Conservation (phyloP, 1,140 invertebrate species). For the Frieseomelitta varia region DNA sequence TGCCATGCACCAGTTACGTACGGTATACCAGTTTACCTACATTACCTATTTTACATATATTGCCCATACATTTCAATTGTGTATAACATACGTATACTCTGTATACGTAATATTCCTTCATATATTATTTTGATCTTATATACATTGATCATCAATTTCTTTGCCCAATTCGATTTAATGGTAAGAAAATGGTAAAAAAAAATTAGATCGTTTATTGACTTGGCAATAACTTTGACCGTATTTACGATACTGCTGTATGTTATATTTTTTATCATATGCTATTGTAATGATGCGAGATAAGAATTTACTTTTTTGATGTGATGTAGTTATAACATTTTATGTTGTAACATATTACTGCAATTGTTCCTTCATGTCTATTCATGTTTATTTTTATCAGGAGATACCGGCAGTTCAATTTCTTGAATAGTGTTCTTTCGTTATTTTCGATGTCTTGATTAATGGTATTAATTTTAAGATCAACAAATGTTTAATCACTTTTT, state of each 20-base stretch:
- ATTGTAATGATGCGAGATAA: neutral
- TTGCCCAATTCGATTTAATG: conserved; percentile 8
- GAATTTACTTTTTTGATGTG: neutral
- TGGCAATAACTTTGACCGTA: neutral
- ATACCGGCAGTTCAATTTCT: neutral
- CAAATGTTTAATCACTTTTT: neutral
- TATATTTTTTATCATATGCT: neutral
- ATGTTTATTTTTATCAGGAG: neutral
- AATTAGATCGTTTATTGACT: neutral
- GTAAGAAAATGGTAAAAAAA: conserved; percentile 39
- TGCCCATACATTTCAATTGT: neutral
- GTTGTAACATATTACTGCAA: neutral
- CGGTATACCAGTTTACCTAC: no score
- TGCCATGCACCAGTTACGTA: neutral
- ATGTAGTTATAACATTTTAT: neutral
- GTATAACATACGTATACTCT: neutral
- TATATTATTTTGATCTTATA: neutral
- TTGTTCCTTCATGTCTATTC: neutral
- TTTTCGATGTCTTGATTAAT: neutral
- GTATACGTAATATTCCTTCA: neutral
- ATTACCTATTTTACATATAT: neutral
- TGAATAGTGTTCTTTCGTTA: neutral
- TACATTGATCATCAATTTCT: neutral
- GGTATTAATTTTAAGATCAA: neutral
- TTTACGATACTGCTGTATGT: no score